Base-by-base conservation (phyloP, 2,888 invertebrate species). In the Xestobium rufovillosum region DNA sequence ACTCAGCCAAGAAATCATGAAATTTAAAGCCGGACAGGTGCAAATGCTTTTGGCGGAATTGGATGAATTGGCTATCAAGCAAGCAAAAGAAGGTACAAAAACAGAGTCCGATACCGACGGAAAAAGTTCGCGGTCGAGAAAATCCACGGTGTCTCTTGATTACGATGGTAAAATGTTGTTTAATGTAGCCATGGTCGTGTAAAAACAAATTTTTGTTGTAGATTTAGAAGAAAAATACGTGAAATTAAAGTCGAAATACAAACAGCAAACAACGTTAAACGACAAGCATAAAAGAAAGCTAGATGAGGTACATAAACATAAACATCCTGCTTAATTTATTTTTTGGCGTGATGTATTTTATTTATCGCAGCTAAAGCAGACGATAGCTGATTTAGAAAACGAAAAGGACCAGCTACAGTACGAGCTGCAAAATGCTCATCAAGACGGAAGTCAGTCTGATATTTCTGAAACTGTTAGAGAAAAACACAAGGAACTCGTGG, bases 11-110 rank as follows among this genome's bases (percentile, higher is more conserved):
- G 79, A 79, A 62, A 71, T 80, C 50, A 56, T 82, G 30, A 78
- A 77, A 53, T 75, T 73, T 47, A 82, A 80, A 66, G 75, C 72
- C 41, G 79, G 79, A 63, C 80, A 82, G 71, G 72, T 73, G 2
- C 71, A 72, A 47, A 68, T 69, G 2, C 50, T 73, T 31, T 55
- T 71, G 6, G 59, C 68, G 16, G 73, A 73, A 56, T 59, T 73
- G 26, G 70, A 72, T 42, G 70, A 72, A 44, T 54, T 73, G 37
- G 68, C 69, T 2, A 57, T 57, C 3, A 62, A 60, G 43, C 66
- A 68, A 51, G 67, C 64, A 3, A 65, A 65, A 50, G 68, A 67
- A 46, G 62, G 59, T 0, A 55, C 49, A 28, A 53, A 56, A 39
- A 49, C 55, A 31, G 62, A 58, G 38, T 59, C 59, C 14, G 57